Evolutionary conservation across 2,888 invertebrate genomes (phyloP).

Genomic region (Epistrophella euchroma): DNA sequence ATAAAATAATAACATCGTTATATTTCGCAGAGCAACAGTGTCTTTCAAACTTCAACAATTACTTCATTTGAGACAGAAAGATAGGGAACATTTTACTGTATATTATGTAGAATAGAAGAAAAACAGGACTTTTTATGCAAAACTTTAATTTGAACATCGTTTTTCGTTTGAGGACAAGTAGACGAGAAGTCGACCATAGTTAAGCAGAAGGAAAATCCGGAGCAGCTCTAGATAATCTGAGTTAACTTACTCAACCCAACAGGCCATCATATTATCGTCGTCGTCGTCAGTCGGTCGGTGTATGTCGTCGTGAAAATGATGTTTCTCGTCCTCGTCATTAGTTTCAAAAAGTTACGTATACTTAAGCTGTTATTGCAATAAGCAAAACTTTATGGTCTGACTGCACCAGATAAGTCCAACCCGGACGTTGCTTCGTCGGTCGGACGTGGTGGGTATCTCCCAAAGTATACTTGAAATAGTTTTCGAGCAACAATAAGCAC

Average conservation of each 20-base stretch:
- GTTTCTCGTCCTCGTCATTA: conserved; percentile 65
- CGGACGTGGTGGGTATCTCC: neutral
- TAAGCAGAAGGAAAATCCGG: neutral
- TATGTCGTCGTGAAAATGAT: conserved; percentile 29
- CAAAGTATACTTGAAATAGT: conserved; percentile 31
- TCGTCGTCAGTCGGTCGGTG: neutral
- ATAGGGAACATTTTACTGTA: neutral
- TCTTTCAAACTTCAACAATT: conserved; percentile 27
- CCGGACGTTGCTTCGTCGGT: neutral
- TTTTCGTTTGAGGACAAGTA: neutral
- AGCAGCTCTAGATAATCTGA: conserved; percentile 32
- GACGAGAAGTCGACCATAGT: conserved; percentile 1
- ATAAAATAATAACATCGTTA: conserved; percentile 42
- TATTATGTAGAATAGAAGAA: neutral
- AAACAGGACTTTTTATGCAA: conserved; percentile 4
- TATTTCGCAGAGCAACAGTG: conserved; percentile 19
- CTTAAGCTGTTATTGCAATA: conserved; percentile 63
- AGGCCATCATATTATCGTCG: conserved; percentile 1
- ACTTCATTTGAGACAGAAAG: conserved; percentile 8
- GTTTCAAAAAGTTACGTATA: conserved; percentile 58
- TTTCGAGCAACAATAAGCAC: conserved; percentile 26
- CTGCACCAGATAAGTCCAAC: conserved; percentile 53
- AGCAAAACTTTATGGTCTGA: conserved; percentile 60
- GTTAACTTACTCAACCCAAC: conserved; percentile 5
- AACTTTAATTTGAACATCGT: conserved; percentile 23